Evolutionary conservation across 1,140 invertebrate species (phyloP).

Genomic region (Solen grandis): DNA sequence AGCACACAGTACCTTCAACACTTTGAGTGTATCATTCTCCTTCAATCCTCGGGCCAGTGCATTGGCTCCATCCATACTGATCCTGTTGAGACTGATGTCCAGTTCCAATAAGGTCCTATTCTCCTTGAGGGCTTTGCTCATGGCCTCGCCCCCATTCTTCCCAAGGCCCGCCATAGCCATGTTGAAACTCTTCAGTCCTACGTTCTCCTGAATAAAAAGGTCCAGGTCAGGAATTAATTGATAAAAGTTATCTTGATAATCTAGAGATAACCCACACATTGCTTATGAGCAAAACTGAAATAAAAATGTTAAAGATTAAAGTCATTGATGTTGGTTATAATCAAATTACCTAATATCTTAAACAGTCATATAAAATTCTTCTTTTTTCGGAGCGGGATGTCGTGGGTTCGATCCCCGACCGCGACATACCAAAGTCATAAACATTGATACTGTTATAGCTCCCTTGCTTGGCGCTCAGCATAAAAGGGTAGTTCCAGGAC

Average conservation of each 20-base stretch:
- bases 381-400: no score
- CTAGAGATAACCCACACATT: not conserved
- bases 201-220: slow-evolving; percentile 67
- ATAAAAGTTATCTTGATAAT: not conserved
- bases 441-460: no score
- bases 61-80: slow-evolving; percentile 65
- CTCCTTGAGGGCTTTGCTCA: slow-evolving; percentile 66
- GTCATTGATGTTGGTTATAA: no score
- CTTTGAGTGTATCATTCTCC: slow-evolving; percentile 67
- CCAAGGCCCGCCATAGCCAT: slow-evolving; percentile 73
- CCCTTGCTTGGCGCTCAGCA: no score
- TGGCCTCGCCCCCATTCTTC: slow-evolving; percentile 61
- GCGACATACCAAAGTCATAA: no score
- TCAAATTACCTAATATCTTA: no score
- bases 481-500: no score
- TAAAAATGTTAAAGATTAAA: not conserved
- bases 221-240: not conserved
- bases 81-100: slow-evolving; percentile 74
- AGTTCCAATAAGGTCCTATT: slow-evolving; percentile 73
- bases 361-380: no score
- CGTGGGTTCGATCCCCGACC: no score
- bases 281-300: not conserved
- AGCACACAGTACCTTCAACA: slow-evolving; percentile 70
- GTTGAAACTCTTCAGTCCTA: slow-evolving; percentile 70
- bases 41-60: slow-evolving; percentile 66